Percentiles rank a stretch among this genome's conserved stretches.
Evolutionary conservation across 2,888 invertebrate species (phyloP).

Genomic region (Balanococcus diminutus): DNA sequence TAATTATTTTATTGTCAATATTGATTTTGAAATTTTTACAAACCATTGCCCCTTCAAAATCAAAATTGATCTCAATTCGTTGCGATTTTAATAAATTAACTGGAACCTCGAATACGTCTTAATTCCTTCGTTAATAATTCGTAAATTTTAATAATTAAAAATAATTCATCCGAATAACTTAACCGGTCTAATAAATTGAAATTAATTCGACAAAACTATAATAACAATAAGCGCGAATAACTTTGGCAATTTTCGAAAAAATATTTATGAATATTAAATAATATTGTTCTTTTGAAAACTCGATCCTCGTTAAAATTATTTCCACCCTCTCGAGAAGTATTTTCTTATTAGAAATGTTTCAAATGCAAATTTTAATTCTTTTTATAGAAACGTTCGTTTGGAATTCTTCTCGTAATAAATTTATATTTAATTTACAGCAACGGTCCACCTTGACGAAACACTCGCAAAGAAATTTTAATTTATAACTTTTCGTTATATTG

Average conservation of each 20-base stretch:
- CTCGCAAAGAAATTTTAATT: background rate
- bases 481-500: background rate
- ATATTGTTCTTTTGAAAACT: background rate
- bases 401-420: background rate
- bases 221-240: background rate
- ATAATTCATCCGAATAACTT: background rate
- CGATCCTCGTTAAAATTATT: background rate
- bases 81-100: no score
- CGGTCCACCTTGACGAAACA: background rate
- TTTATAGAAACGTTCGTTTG: background rate
- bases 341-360: background rate
- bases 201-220: background rate
- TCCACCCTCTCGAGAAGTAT: background rate
- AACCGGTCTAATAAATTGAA: background rate
- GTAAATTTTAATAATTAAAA: background rate
- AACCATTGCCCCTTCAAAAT: no score
- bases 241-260: background rate
- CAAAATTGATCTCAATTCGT: no score
- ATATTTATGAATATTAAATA: background rate
- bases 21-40: no score
- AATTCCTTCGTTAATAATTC: background rate
- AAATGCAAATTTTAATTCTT: background rate
- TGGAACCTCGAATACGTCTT: no score
- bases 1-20: no score
- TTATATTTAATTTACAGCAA: background rate